phyloP scores from a whole-genome alignment of 1,140 invertebrate species.

The Frieseomelitta varia region DNA sequence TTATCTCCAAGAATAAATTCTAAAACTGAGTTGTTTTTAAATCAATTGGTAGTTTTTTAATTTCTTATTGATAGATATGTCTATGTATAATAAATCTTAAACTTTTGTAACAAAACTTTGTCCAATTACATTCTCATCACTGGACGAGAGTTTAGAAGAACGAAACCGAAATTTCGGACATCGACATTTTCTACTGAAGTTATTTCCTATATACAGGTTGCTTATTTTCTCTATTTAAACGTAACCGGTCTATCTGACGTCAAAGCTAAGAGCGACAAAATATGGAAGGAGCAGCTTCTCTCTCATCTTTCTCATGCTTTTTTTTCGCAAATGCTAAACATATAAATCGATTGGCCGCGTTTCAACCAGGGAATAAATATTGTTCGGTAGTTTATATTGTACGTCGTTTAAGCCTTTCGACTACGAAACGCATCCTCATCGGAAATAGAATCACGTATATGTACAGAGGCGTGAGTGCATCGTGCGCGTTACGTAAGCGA shows the following conservation, averaged over 20 bases:
- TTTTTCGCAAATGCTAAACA: background rate
- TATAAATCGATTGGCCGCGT: conserved; percentile 33
- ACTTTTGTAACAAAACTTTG: background rate
- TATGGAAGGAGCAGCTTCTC: too few species aligned
- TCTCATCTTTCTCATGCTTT: background rate
- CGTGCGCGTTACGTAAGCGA: conserved; percentile 42
- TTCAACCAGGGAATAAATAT: conserved; percentile 38
- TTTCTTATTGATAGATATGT: too few species aligned
- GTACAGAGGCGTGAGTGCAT: conserved; percentile 34
- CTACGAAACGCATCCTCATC: conserved; percentile 23
- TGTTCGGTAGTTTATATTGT: conserved; percentile 8
- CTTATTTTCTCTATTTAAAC: background rate
- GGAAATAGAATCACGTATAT: conserved; percentile 46
- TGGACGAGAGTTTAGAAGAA: background rate
- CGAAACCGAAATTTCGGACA: background rate
- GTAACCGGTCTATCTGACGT: background rate
- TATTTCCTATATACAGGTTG: background rate
- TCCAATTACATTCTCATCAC: background rate
- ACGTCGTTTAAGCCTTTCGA: conserved; percentile 23
- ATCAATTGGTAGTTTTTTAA: background rate
- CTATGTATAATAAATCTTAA: background rate
- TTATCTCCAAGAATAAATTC: background rate
- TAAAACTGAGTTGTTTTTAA: background rate
- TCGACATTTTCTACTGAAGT: background rate
- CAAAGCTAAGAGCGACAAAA: background rate